phyloP scores from a whole-genome alignment of 2,888 invertebrate species.

The Eupithecia subumbrata region DNA sequence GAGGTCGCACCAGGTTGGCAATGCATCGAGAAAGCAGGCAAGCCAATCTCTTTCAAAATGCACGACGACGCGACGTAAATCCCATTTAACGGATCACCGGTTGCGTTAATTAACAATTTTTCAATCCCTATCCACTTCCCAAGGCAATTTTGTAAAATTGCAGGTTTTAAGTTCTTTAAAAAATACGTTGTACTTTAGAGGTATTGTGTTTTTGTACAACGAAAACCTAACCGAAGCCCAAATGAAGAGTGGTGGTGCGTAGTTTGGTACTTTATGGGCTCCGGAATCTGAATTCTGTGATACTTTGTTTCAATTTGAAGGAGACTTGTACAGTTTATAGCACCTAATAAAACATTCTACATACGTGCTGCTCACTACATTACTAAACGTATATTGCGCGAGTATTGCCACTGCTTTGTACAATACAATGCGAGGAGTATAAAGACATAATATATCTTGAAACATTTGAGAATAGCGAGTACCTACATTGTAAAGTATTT shows the following conservation, averaged over 20 bases:
- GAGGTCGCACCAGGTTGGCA: constrained; percentile 43
- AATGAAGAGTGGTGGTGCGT: constrained; percentile 7
- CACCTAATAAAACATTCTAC: constrained; percentile 7
- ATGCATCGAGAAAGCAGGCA: constrained; percentile 51
- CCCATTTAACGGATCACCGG: constrained; percentile 71
- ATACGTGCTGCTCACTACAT: not conserved
- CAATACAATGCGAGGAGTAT: not conserved
- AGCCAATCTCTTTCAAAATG: constrained; percentile 72
- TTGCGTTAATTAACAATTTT: constrained; percentile 68
- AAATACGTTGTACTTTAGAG: not conserved
- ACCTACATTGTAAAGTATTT: not conserved
- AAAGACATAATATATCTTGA: not conserved
- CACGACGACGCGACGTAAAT: constrained; percentile 56
- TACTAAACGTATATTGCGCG: not conserved
- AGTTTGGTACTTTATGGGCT: constrained; percentile 9
- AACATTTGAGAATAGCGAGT: not conserved
- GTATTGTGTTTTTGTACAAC: not conserved
- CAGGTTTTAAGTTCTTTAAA: not conserved
- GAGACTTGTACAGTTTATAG: constrained; percentile 8
- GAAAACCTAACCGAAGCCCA: not conserved
- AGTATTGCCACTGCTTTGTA: not conserved
- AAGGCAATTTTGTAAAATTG: not conserved
- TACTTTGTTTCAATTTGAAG: constrained; percentile 9
- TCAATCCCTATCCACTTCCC: constrained; percentile 13
- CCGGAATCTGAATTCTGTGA: constrained; percentile 1